Evolutionary conservation across 2,888 invertebrate species (phyloP).

Genomic region (Emesis furor): DNA sequence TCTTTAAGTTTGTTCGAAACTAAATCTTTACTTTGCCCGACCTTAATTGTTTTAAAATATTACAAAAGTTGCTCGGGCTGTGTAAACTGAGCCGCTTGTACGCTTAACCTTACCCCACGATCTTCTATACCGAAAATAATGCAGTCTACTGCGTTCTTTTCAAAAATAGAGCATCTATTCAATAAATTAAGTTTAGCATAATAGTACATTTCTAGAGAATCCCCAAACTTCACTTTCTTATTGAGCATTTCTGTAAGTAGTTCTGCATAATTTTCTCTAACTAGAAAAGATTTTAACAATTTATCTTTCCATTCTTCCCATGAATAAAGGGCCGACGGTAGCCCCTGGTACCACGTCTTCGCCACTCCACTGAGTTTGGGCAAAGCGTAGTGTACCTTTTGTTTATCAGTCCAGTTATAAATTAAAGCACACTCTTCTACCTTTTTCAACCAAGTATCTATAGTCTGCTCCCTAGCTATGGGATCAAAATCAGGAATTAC

Average conservation of each 20-base stretch:
- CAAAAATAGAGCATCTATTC: conserved; percentile 61
- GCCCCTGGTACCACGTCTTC: background rate
- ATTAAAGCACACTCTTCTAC: background rate
- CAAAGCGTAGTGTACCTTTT: background rate
- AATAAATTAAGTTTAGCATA: conserved; percentile 60
- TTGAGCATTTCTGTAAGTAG: background rate
- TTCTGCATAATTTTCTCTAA: background rate
- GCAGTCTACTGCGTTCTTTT: conserved; percentile 66
- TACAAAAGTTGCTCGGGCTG: conserved; percentile 62
- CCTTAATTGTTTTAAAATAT: conserved; percentile 58
- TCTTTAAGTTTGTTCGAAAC: background rate
- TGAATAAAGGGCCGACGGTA: background rate
- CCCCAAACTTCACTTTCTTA: background rate
- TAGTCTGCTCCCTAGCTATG: background rate
- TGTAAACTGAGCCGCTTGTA: conserved; percentile 61
- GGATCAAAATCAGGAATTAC: background rate
- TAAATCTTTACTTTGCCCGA: background rate
- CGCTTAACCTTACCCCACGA: conserved; percentile 57
- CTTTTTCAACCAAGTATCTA: background rate
- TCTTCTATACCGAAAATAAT: conserved; percentile 64
- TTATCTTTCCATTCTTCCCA: background rate
- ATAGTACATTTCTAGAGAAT: conserved; percentile 37
- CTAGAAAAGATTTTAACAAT: background rate
- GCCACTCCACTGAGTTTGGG: background rate
- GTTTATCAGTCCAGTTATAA: background rate